Evolutionary conservation across 2,888 invertebrate genomes (phyloP), one percentile per base, ranked within the genome.

Genomic region (Melolontha melolontha): DNA sequence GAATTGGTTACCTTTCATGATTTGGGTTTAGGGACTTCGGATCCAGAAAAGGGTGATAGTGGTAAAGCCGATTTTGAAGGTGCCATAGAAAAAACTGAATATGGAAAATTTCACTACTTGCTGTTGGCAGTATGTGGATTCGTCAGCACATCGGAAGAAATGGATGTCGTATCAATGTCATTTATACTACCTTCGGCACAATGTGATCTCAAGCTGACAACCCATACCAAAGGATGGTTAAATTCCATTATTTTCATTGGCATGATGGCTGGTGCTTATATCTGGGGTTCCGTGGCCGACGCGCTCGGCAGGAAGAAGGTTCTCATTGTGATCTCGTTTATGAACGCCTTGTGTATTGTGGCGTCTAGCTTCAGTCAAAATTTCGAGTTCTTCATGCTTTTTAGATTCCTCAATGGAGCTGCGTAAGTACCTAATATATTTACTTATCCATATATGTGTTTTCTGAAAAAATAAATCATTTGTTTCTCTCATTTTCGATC

Each of bases 131-230:
- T 96, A 83, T 96, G 96, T 86, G 96, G 96, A 77, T 93, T 96
- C 86, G 96, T 96, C 84, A 94, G 93, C 86, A 94, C 94, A 75
- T 94, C 95, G 84, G 96, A 96, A 88, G 95, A 96, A 87, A 95
- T 96, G 91, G 96, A 96, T 86, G 95, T 96, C 86, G 93, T 96
- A 80, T 94, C 94, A 77, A 94, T 96, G 92, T 96, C 96, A 75
- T 96, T 96, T 88, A 94, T 96, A 84, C 86, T 96, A 72, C 96
- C 96, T 47, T 94, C 95, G 78, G 96, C 96, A 74, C 93, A 95
- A 85, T 96, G 96, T 88, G 96, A 96, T 87, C 87, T 96, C 83
- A 85, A 92, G 74, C 89, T 96, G 77, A 91, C 91, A 80, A 95
- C 95, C 64, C 89, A 91, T 76, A 92, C 94, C 73, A 96, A 96